Base-by-base conservation (phyloP, 2,888 invertebrate species). In the Agriotes lineatus region DNA sequence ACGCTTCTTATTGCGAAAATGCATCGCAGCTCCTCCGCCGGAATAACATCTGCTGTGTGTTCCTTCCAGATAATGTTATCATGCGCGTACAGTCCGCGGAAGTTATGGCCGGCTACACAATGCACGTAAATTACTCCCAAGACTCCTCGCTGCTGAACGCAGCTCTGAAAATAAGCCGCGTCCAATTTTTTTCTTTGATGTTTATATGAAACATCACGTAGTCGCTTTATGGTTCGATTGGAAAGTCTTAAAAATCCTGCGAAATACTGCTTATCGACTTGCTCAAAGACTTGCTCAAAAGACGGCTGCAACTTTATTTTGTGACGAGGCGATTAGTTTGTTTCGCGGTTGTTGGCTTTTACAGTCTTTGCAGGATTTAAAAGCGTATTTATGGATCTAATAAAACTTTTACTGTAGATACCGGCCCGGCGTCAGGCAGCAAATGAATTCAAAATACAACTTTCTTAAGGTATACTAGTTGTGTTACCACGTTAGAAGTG, bases 11-110 rank as follows among this genome's bases (percentile, higher is more conserved):
- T 52, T 52, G 52, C 5, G 52, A 9, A 30, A 52, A 33, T 56
- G 56, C 56, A 56, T 9, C 16, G 56, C n/a, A 12, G 12, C 37
- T 6, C 5, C 56, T 20, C 20, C 56, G 9, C 37, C 37, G 9
- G 16, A 16, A 18, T 2, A 33, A 22, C 56, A 56, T 56, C 56
- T 56, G 56, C 16, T 56, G 37, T 56, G 12, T 56, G 56, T 56
- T 56, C 39, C 14, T 56, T 19, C 20, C 37, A 56, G 56, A 56
- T 56, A 56, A 56, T 56, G 56, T 14, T 56, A 56, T 56, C 56
- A 56, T 19, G 7, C 6, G 20, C 20, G 20, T 39, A 39, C 56
- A 56, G 20, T 52, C 56, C 14, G 35, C n/a, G 37, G 20, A 18
- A 18, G 19, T 39, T 22, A 56, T 12, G 20, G 16, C 20, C 14